Base-by-base conservation (phyloP, 2,888 invertebrate genomes). In the Caenorhabditis afra region DNA sequence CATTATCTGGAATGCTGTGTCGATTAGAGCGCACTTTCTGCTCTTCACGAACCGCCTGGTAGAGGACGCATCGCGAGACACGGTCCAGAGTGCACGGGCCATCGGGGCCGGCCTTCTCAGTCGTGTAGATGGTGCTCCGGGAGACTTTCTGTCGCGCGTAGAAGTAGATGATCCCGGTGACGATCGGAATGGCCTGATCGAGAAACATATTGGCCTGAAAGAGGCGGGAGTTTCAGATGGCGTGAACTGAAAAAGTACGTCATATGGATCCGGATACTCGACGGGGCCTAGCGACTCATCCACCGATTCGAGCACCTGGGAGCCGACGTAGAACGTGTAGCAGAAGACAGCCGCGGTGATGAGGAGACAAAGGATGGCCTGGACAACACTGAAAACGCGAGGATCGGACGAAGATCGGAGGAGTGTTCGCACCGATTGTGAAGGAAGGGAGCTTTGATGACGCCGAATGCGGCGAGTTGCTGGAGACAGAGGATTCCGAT, bases 1-100 rank as follows among this genome's bases (percentile, higher is more conserved):
- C 68, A 76, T 76, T 3, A 66, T 45, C 74, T 74, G 50, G 3
- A 74, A 44, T 8, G 11, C 41, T 2, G 41, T 41, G n/a, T n/a
- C n/a, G 4, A 29, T 29, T 7, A 29, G 29, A 29, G 29, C 29
- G 29, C 3, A 7, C 11, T n/a, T 16, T 1, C 18, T 10, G 5
- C 16, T 14, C 44, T 11, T 1, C 11, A 29, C 8, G 14, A 23
- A 66, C 74, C 35, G 37, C 35, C 35, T 74, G 74, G 39, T 39
- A 74, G n/a, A 74, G 29, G 0, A 55, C 61, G 3, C 44, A 37
- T 59, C 66, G 66, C 18, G 65, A 52, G 16, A 74, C n/a, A 0
- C 74, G 45, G 55, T 74, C 74, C 4, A 74, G 11, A 23, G 35
- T 59, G 1, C 52, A 37, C 1, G 65, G 59, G 7, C 20, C 39